Evolutionary conservation across 2,113 vertebrate species (phyloP).

Genomic region (Cisticola juncidis): DNA sequence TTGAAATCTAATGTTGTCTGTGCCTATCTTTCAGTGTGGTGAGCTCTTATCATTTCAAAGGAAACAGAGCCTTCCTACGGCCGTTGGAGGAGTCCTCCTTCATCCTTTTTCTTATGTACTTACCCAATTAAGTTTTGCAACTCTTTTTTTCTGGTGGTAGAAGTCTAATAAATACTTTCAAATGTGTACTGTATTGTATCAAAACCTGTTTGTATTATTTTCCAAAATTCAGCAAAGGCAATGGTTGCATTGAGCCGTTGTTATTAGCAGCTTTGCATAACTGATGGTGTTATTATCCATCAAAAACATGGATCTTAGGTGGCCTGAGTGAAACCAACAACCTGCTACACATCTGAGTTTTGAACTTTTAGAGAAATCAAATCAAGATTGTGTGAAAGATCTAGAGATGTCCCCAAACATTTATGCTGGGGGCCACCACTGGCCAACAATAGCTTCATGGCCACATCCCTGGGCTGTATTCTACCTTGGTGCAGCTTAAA

Average conservation of each 20-base stretch:
- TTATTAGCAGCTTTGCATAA: background rate
- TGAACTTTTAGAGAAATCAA: background rate
- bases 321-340: background rate
- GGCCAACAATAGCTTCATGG: background rate
- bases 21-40: background rate
- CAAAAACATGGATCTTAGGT: background rate
- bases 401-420: background rate
- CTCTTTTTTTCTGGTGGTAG: background rate
- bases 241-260: accelerated
- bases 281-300: background rate
- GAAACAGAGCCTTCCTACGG: background rate
- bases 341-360: background rate
- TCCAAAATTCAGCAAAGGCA: background rate
- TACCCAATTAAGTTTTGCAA: background rate
- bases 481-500: background rate
- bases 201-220: background rate
- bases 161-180: background rate
- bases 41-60: background rate
- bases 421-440: background rate
- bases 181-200: background rate
- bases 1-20: background rate
- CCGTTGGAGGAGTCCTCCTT: background rate
- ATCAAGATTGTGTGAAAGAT: background rate
- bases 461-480: background rate
- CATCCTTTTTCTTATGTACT: background rate